phyloP scores from a whole-genome alignment of 2,797 vertebrate genomes.

The Myotis vivesi region DNA sequence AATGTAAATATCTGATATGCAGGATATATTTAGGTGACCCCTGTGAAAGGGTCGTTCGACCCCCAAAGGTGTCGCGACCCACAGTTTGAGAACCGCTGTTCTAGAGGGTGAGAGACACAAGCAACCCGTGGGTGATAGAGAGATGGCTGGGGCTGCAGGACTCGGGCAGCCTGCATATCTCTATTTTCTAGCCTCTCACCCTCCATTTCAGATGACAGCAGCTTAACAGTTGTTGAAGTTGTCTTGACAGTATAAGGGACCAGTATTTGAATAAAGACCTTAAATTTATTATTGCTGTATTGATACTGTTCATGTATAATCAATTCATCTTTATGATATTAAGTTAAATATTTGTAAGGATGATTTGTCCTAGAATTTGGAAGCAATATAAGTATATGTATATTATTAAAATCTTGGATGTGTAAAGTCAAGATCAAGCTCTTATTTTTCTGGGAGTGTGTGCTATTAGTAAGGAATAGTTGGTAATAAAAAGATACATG shows the following conservation, averaged over 20 bases:
- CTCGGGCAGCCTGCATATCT: background rate
- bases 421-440: background rate
- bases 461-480: background rate
- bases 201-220: background rate
- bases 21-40: too few relatives aligned
- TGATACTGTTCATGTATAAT: background rate
- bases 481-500: background rate
- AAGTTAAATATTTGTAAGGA: background rate
- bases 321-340: constrained; percentile 1
- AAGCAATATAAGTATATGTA: background rate
- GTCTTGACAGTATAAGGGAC: background rate
- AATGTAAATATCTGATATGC: too few relatives aligned
- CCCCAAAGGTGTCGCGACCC: too few relatives aligned
- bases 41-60: too few relatives aligned
- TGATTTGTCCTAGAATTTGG: constrained; percentile 29
- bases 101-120: too few relatives aligned
- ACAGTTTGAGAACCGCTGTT: too few relatives aligned
- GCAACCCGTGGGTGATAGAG: background rate
- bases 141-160: background rate
- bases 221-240: background rate
- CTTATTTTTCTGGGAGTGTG: background rate
- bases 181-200: background rate
- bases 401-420: background rate
- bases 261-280: background rate
- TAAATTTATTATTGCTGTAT: constrained; percentile 2